Evolutionary conservation across 30 jellyfish, hydroid and myxozoan species (phyloP), one percentile per base, ranked within the genome.

Genomic region (Chironex yamaguchii): DNA sequence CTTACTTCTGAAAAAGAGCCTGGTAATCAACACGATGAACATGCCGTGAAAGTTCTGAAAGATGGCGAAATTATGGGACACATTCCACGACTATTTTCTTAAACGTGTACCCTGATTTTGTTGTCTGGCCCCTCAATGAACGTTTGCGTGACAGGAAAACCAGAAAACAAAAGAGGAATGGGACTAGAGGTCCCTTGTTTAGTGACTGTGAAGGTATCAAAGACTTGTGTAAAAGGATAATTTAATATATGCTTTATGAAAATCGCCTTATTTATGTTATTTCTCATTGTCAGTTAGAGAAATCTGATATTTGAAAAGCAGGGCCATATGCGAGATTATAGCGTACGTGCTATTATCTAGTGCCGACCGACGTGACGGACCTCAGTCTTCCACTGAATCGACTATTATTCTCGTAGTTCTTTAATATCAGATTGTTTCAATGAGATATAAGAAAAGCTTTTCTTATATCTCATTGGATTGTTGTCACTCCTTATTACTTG

Each of bases 81-180:
- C 81, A 67, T 67, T 67, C 81, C 81, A 29, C n/a, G 81, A 67
- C 81, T 67, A 67, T 67, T 23, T 67, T 67, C 81, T 67, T 30
- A 67, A 30, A 67, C 21, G 1, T 67, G 81, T 63, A 67, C 81
- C 81, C 81, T 67, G 65, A 67, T 67, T 67, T 67, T 67, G 63
- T 67, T 29, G 13, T 67, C 64, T 29, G 81, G 81, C 23, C 63
- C 30, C 81, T 23, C 81, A 25, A 25, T 67, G 81, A 23, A 52
- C 22, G 64, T 67, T 67, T 67, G 81, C 64, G 63, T 67, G 81
- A 1, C 64, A 67, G 81, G 81, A 67, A 30, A 30, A 24, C n/a
- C n/a, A 24, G 30, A 4, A 63, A 30, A 63, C 64, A 4, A 63
- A 30, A 63, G 77, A 63, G 28, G 28, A 2, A 63, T 1, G 54